Conservation (phyloP, 2,888 invertebrate genomes). For the Sphecodes monilicornis region DNA sequence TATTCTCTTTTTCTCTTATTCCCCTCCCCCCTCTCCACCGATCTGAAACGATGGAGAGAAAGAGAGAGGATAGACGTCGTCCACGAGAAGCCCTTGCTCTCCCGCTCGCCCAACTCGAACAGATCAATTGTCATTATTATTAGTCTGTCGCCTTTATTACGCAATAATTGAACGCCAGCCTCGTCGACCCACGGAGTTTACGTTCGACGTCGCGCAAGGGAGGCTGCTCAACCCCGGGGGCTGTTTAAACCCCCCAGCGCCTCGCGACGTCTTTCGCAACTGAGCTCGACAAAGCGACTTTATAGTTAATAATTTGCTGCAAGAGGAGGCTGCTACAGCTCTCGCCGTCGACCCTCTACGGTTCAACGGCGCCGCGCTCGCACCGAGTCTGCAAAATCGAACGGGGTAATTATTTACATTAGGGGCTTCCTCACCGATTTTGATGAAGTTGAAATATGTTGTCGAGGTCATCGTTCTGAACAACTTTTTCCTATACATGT, state of each 20-base stretch:
- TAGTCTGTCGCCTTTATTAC: not conserved
- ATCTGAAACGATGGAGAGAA: not conserved
- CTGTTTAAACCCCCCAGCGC: not conserved
- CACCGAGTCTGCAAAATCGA: not conserved
- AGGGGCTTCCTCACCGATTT: too few species aligned
- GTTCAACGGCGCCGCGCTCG: not conserved
- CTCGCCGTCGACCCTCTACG: not conserved
- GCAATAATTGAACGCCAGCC: not conserved
- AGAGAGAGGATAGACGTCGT: not conserved
- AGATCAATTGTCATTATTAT: not conserved
- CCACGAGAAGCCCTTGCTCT: not conserved
- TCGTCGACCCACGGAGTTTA: not conserved
- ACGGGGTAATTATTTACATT: too few species aligned
- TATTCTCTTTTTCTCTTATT: constrained; percentile 15
- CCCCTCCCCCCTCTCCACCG: not conserved
- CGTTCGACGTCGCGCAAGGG: not conserved
- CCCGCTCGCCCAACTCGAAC: not conserved
- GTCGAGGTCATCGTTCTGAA: too few species aligned
- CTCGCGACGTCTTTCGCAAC: not conserved
- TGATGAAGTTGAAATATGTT: too few species aligned
- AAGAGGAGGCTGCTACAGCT: not conserved
- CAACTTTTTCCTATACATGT: too few species aligned
- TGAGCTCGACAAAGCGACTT: not conserved
- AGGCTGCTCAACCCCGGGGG: not conserved
- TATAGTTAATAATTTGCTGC: not conserved